Evolutionary conservation across 2,113 vertebrate species (phyloP).

Genomic region (Brienomyrus longianalis): DNA sequence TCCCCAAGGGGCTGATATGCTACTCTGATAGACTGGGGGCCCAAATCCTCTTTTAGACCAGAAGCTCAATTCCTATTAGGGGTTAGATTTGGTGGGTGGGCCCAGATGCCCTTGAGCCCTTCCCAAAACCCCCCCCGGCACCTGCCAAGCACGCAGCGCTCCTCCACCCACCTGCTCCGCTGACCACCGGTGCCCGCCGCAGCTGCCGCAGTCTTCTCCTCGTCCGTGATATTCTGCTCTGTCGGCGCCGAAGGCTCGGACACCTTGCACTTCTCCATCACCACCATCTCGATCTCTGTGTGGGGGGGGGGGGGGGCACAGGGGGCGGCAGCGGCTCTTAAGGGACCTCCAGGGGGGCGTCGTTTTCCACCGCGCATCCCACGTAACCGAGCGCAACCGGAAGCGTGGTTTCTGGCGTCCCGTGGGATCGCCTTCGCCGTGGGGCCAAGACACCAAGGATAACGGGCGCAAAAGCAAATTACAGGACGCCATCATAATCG

Average conservation of each 20-base stretch:
- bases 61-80: background rate
- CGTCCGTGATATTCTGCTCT: constrained; percentile 92
- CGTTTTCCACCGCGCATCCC: background rate
- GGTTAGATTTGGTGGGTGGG: background rate
- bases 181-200: constrained; percentile 60
- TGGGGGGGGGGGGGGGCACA: background rate
- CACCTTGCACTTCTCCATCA: constrained; percentile 88
- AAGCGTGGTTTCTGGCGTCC: background rate
- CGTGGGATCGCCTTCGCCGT: background rate
- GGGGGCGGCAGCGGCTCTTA: background rate
- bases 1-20: background rate
- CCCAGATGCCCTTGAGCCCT: background rate
- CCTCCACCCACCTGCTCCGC: constrained; percentile 71
- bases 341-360: too few relatives aligned
- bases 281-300: constrained; percentile 97
- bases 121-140: background rate
- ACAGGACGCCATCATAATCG: background rate
- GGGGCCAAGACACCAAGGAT: background rate
- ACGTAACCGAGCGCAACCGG: rapidly evolving
- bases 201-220: constrained; percentile 86
- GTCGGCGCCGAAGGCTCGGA: constrained; percentile 64
- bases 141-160: background rate
- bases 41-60: background rate
- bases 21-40: background rate
- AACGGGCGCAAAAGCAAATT: background rate